Base-by-base conservation (phyloP, 2,113 vertebrate species). In the Scartelaos histophorus region DNA sequence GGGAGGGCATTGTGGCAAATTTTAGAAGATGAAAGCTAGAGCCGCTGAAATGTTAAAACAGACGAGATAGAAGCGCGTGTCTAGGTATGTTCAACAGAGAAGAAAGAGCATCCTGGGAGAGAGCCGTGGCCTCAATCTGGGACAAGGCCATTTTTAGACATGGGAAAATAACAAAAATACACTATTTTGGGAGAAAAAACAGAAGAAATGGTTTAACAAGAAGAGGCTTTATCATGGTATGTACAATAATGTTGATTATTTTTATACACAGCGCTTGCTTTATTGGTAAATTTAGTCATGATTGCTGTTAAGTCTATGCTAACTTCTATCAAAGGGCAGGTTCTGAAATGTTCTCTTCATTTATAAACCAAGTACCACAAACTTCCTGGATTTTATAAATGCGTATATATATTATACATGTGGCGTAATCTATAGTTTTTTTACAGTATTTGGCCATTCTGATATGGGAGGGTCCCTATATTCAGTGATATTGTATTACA, bases 1-100 rank as follows among this genome's bases (percentile, higher is more conserved):
- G 92, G 94, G 91, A 91, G 94, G 90, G 93, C 88, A 75, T 62
- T 53, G 66, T 38, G 54, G 35, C 58, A 75, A 82, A 53, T 11
- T 47, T 67, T 13, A 49, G 73, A 43, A 85, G 85, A 86, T 83
- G 81, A 85, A 84, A 86, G 86, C 82, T 65, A 81, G 19, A 62
- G 46, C 43, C 43, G 45, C 43, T 62, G 73, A 76, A 79, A 68
- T 67, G 22, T 69, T 71, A 21, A 75, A 83, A 80, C 49, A 70
- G 73, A 80, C 24, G 47, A 53, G 53, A 45, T 43, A n/a, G 38
- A 43, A 45, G 19, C 34, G 76, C 24, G 29, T 19, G 47, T 21
- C 49, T 49, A 71, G 46, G 43, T 62, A 13, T 1, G 61, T 73
- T 67, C 60, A 88, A 82, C 88, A 75, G 49, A 82, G 87, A 82